Conservation (phyloP, 2,797 vertebrate genomes). For the Takifugu rubripes region DNA sequence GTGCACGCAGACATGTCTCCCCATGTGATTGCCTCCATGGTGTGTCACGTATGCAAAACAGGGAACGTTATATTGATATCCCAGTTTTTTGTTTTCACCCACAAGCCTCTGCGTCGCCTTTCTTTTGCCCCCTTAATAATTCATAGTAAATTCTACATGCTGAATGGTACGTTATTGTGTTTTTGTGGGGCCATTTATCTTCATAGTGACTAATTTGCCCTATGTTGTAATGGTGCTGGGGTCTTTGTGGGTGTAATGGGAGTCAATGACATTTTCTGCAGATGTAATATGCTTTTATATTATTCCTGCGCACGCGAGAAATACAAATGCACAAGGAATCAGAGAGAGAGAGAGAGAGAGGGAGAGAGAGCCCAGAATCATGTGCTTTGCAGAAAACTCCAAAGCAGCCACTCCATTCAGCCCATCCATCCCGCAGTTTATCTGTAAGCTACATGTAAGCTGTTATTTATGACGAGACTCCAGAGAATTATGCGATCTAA, state of each 20-base stretch:
- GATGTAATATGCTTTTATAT: slow-evolving; percentile 31
- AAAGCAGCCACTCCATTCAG: slow-evolving; percentile 44
- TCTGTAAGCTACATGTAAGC: slow-evolving; percentile 72
- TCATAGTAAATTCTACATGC: slow-evolving; percentile 50
- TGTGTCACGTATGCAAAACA: too few species aligned
- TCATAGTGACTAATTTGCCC: slow-evolving; percentile 63
- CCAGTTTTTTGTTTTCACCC: too few species aligned
- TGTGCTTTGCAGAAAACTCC: slow-evolving; percentile 22
- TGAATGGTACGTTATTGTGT: slow-evolving; percentile 61
- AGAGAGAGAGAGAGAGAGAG: background rate
- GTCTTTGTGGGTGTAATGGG: slow-evolving; percentile 60
- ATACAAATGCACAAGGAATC: slow-evolving; percentile 1
- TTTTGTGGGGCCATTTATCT: slow-evolving; percentile 62
- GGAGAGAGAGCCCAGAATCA: background rate
- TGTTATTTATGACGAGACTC: slow-evolving; percentile 69
- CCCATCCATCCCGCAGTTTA: slow-evolving; percentile 54
- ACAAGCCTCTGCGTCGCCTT: background rate
- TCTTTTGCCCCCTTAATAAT: slow-evolving; percentile 63
- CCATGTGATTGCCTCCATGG: too few species aligned
- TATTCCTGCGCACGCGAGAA: slow-evolving; percentile 4
- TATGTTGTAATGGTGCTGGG: slow-evolving; percentile 51
- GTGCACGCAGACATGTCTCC: too few species aligned
- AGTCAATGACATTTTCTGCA: slow-evolving; percentile 63
- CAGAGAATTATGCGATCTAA: slow-evolving; percentile 66
- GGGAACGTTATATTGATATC: too few species aligned